A percentile compares a stretch with the other conserved stretches of the same genome.
phyloP scores from a whole-genome alignment of 2,113 vertebrate species.

The Xenopus borealis region DNA sequence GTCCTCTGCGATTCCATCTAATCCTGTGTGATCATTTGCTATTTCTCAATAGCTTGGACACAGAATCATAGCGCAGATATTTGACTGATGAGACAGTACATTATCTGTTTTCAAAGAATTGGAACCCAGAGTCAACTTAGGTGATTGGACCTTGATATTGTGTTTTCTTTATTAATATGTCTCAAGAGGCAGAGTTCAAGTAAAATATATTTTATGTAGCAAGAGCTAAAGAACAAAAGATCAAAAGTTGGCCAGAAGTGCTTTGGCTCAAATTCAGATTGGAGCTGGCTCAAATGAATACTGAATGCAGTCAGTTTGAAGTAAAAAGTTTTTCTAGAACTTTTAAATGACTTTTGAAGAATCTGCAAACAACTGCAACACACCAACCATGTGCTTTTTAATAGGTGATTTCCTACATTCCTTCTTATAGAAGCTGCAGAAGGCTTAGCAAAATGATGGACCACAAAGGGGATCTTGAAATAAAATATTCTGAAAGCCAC shows the following conservation, averaged over 20 bases:
- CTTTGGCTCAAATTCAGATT: conserved; percentile 13
- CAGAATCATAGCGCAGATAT: neutral
- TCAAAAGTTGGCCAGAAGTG: conserved; percentile 35
- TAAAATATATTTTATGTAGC: conserved; percentile 22
- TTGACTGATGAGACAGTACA: neutral
- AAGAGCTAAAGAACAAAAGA: conserved; percentile 36
- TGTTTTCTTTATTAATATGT: conserved; percentile 24
- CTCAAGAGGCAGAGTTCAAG: conserved; percentile 26
- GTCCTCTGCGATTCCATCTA: too few species aligned
- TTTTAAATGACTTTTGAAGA: too few species aligned
- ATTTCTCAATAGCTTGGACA: neutral
- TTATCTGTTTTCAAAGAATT: conserved; percentile 1
- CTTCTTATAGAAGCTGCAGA: too few species aligned
- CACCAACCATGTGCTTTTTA: too few species aligned
- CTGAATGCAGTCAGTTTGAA: too few species aligned
- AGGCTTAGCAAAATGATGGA: too few species aligned
- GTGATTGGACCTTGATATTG: conserved; percentile 27
- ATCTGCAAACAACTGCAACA: too few species aligned
- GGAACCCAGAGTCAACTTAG: conserved; percentile 2
- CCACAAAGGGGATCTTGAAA: too few species aligned
- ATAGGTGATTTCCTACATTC: too few species aligned
- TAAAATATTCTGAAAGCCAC: too few species aligned
- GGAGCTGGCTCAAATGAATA: neutral
- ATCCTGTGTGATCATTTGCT: too few species aligned
- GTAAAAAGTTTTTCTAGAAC: too few species aligned